Evolutionary conservation across 2,888 invertebrate species (phyloP), one percentile per base, ranked within the genome.

Genomic region (Drosophila percnosoma): DNA sequence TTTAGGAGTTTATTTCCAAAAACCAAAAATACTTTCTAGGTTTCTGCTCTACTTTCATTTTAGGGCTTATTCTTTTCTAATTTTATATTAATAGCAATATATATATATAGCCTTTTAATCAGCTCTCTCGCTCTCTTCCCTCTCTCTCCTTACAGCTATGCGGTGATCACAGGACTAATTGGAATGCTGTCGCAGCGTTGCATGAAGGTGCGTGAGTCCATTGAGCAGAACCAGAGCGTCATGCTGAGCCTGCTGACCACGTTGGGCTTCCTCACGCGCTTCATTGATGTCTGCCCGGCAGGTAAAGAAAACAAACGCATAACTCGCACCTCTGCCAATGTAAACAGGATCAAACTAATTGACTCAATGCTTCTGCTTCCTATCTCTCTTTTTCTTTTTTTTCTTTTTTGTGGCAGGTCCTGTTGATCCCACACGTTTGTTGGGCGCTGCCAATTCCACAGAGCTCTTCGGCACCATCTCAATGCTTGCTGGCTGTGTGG

Each of bases 111-210:
- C 10, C 5, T 21, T 21, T 2, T 42, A 42, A 11, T 11, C 11
- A 42, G 11, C 11, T 42, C 0, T 13, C 27, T 34, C 27, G 0
- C 33, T 21, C 27, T 11, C 21, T 18, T 18, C 27, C 29, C 34
- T 8, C 6, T 18, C 45, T 34, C 42, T 45, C 71, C 79, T 0
- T 29, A 18, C 94, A 97, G 97, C 92, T 97, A 97, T 92, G 94
- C 96, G 24, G 96, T 97, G 68, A 95, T 96, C 84, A 95, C 96
- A 55, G 97, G 97, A 34, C 94, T 97, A n/a, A 95, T 97, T 67
- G 97, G 97, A 91, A 95, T 96, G 78, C 94, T 97, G 59, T 95
- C 96, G 27, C 94, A 95, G 74, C 96, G 96, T 91, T 96, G 96
- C 92, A 94, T 95, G 85, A 95, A 95, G 81, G 95, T 96, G 48